Evolutionary conservation across 1,140 invertebrate species (phyloP), one percentile per base, ranked within the genome.

Genomic region (Lepidurus packardi): DNA sequence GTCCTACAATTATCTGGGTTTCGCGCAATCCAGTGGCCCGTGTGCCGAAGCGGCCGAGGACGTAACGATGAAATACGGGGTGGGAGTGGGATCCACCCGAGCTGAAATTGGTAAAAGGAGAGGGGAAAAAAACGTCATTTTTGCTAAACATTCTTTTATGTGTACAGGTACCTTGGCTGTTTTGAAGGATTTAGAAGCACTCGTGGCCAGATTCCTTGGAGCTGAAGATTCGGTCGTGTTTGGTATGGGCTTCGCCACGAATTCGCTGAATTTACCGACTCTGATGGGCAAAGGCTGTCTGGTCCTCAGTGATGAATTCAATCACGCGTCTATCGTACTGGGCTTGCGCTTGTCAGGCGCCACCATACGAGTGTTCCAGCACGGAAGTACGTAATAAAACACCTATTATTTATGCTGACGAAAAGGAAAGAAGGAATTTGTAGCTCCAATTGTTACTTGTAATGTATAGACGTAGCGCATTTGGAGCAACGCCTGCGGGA

Each of bases 211-310:
- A 81, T 99, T 96, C 88, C 83, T 99, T n/a, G 95, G 95, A 24
- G 92, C 93, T 0, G 97, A 99, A 85, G 95, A 91, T 81, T 94
- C 95, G 3, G 93, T 99, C 79, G 93, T 96, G 11, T 96, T 98
- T 85, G 95, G 95, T 53, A 99, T 99, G 98, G 98, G 98, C 6
- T 99, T 98, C 86, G 97, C 96, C 34, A 99, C 98, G 1, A 99
- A 99, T 87, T 90, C 96, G 0, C 89, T 98, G 78, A 98, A 97
- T 84, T 88, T 98, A 80, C 96, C 97, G 0, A 91, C 91, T 16
- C 86, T 99, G 4, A 85, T 98, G 16, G 89, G 89, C 11, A 90
- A 93, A 81, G 93, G 92, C 44, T 93, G 93, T 84, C 87, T 98
- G 24, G 95, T 98, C 77, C 84, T 99, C 2, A 98, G 95, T 85